Percentiles rank a stretch among this genome's conserved stretches.
These are phyloP conservation scores for Dasyprocta punctata DNA, from an alignment of 2,113 vertebrate species.

Conservation along the genomic window DNA sequence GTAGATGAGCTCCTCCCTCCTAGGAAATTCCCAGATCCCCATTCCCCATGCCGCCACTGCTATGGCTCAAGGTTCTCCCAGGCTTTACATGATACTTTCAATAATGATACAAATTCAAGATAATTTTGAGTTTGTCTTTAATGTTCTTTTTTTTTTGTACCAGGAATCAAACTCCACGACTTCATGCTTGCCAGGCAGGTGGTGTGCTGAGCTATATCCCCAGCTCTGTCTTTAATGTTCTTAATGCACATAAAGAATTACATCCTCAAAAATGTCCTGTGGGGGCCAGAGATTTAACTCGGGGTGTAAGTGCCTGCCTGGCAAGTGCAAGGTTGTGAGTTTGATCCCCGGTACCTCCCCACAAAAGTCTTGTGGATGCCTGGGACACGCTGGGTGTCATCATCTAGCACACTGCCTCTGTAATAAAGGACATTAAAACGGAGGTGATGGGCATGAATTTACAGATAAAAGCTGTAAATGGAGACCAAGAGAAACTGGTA, in stretches of 20 bases:
- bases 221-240: not conserved
- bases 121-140: not conserved
- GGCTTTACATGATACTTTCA: not conserved
- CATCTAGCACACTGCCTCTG: not conserved
- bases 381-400: not conserved
- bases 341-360: too few species aligned
- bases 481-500: not conserved
- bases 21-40: not conserved
- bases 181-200: too few species aligned
- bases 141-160: too few species aligned
- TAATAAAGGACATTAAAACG: not conserved
- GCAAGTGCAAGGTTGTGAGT: too few species aligned
- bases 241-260: not conserved
- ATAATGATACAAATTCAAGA: not conserved
- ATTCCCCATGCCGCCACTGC: not conserved
- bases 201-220: too few species aligned
- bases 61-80: not conserved
- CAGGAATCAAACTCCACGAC: too few species aligned
- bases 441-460: not conserved
- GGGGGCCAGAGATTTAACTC: too few species aligned
- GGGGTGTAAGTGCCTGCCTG: too few species aligned
- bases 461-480: not conserved
- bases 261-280: not conserved
- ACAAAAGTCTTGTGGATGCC: not conserved
- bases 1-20: not conserved